phyloP scores from a whole-genome alignment of 2,113 vertebrate species.

The Mus pahari region DNA sequence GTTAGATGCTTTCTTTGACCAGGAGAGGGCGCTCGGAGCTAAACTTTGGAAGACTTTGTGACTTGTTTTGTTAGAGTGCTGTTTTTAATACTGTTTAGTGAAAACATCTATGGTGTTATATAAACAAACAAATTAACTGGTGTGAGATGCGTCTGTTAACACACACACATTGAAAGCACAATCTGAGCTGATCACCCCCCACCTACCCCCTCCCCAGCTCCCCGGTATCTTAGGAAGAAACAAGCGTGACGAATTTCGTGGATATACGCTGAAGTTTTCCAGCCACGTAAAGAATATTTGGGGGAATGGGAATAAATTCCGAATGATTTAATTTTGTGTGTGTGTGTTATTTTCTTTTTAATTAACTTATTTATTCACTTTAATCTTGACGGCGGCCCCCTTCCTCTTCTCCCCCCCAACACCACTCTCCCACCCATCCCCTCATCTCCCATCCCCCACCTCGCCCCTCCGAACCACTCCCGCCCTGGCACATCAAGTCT shows the following conservation, averaged over 20 bases:
- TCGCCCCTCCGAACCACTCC: too few relatives aligned
- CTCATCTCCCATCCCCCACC: too few relatives aligned
- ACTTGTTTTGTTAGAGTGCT: background rate
- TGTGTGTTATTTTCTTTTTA: background rate
- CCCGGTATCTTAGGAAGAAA: background rate
- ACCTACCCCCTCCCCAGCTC: too few relatives aligned
- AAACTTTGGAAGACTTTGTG: constrained; percentile 55
- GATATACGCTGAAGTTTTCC: background rate
- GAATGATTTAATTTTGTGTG: background rate
- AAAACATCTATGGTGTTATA: background rate
- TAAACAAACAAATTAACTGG: background rate
- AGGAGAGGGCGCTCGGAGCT: constrained; percentile 81
- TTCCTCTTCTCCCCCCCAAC: too few relatives aligned
- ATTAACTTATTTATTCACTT: too few relatives aligned
- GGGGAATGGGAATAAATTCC: background rate
- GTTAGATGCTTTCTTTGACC: background rate
- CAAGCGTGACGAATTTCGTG: background rate
- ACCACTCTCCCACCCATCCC: too few relatives aligned
- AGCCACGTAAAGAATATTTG: background rate
- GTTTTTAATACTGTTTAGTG: background rate
- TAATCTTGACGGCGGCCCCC: too few relatives aligned
- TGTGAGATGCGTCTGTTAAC: background rate
- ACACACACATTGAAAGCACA: background rate
- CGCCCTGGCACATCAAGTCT: too few relatives aligned
- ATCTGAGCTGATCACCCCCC: fast-evolving